Conservation (phyloP, 2,113 vertebrate genomes). For the Gymnogyps californianus region DNA sequence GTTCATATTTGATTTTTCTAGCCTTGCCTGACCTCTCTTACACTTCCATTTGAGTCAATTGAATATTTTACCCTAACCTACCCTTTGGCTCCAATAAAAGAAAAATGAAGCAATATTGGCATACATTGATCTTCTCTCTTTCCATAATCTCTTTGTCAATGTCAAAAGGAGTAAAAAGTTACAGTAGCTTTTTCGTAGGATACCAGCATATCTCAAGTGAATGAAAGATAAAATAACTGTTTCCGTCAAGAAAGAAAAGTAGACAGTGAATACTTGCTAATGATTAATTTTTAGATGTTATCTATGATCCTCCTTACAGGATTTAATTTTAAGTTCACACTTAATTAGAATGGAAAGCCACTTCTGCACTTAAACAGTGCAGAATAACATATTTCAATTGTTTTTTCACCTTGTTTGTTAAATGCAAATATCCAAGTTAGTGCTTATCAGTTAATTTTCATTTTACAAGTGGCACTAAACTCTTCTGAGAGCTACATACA, state of each 20-base stretch:
- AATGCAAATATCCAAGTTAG: neutral
- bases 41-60: neutral
- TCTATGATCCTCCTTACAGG: neutral
- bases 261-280: neutral
- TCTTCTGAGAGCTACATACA: neutral
- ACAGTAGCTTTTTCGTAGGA: neutral
- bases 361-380: neutral
- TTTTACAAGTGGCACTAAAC: neutral
- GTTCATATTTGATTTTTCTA: conserved; percentile 16
- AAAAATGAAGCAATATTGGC: conserved; percentile 17
- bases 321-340: neutral
- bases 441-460: neutral
- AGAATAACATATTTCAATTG: neutral
- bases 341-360: neutral
- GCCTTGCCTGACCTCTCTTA: neutral
- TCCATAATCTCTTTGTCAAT: conserved; percentile 16
- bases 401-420: neutral
- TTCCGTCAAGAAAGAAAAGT: neutral
- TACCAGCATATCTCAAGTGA: neutral
- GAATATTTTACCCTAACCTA: conserved; percentile 11
- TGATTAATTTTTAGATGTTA: neutral
- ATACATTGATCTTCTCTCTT: neutral
- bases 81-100: neutral
- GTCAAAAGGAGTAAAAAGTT: conserved; percentile 18
- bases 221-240: neutral